A percentile compares a stretch with the other conserved stretches of the same genome.
Evolutionary conservation across 2,797 vertebrate genomes (phyloP).

Genomic region (Lates japonicus): DNA sequence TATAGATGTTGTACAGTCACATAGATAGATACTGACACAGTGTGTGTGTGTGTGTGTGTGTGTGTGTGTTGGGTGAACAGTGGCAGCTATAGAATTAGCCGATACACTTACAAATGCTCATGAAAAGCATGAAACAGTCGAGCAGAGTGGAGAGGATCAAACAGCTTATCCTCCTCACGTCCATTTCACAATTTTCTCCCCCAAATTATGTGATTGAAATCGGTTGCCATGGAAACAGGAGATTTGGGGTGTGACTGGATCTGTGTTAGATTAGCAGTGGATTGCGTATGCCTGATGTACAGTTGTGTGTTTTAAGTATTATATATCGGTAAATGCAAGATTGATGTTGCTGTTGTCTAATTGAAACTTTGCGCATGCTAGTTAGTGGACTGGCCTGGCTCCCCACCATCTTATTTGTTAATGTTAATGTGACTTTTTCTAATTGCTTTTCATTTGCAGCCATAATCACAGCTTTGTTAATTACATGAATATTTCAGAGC

Average conservation of each 20-base stretch:
- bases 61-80: too few relatives aligned
- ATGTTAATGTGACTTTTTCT: constrained; percentile 82
- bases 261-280: constrained; percentile 27
- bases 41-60: not conserved
- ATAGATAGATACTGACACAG: constrained; percentile 46
- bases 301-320: not conserved
- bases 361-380: constrained; percentile 45
- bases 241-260: constrained; percentile 44
- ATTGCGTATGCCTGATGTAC: not conserved
- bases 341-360: constrained; percentile 56
- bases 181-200: constrained; percentile 57
- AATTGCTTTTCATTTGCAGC: constrained; percentile 85
- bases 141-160: constrained; percentile 61
- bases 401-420: constrained; percentile 76
- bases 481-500: constrained; percentile 86
- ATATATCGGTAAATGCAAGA: constrained; percentile 8
- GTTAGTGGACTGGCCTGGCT: constrained; percentile 56
- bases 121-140: constrained; percentile 47
- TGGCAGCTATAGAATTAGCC: constrained; percentile 23
- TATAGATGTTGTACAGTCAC: constrained; percentile 65
- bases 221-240: constrained; percentile 69
- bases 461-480: constrained; percentile 88
- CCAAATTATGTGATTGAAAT: constrained; percentile 70
- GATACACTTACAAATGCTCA: constrained; percentile 25
- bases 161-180: constrained; percentile 52